Conservation (phyloP, 1,140 invertebrate genomes). For the Trachymyrmex cornetzi region DNA sequence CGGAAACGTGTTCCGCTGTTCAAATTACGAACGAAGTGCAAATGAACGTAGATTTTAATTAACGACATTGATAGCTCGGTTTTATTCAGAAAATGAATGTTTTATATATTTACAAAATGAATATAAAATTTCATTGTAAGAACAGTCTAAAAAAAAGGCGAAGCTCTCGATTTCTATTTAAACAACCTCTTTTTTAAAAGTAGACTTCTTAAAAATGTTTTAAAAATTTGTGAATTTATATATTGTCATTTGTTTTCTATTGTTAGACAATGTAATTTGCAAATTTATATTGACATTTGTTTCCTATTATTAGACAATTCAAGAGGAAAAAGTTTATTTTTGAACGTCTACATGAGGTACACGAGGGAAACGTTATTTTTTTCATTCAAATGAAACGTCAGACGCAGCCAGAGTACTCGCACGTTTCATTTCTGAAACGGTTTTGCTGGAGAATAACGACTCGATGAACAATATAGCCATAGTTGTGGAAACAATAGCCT, state of each 20-base stretch:
- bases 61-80: not conserved
- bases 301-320: not conserved
- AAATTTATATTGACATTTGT: not conserved
- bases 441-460: constrained; percentile 16
- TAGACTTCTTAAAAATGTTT: not conserved
- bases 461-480: not conserved
- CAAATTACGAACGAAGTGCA: not conserved
- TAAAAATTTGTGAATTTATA: not conserved
- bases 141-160: not conserved
- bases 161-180: not conserved
- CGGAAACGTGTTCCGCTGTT: not conserved
- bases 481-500: constrained; percentile 7
- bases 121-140: not conserved
- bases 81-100: not conserved
- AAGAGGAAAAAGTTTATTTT: not conserved
- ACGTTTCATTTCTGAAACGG: constrained; percentile 27
- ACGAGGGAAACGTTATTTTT: constrained; percentile 22
- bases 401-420: not conserved
- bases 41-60: constrained; percentile 41
- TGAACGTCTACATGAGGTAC: not conserved
- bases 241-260: not conserved
- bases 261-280: not conserved
- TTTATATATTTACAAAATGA: not conserved
- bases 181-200: not conserved
- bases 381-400: constrained; percentile 52